Evolutionary conservation across 1,140 invertebrate species (phyloP), one percentile per base, ranked within the genome.

Genomic region (Drosophila kohkoa): DNA sequence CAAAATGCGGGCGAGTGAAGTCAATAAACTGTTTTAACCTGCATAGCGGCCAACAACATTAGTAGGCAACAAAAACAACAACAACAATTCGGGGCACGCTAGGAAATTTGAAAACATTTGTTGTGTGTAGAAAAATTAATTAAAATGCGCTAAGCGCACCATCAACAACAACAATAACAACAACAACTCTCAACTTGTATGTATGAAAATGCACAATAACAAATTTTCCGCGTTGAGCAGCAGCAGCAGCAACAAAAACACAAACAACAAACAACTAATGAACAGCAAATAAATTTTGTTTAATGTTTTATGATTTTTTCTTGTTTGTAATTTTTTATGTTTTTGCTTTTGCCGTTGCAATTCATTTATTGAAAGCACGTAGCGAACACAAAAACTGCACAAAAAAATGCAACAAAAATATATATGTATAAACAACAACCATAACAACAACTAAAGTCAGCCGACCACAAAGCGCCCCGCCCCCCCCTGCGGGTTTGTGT

Each of bases 11-110:
- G 57, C 35, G 51, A 48, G 8, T 30, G 52, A 71, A 89, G 85
- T 88, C 85, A 88, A 88, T 88, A 88, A 88, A 89, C 86, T 82
- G 83, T 81, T 81, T 85, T 89, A 89, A 81, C 85, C 85, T 79
- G 85, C 81, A 82, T 82, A 80, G 59, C 65, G 20, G 49, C 60
- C 54, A 68, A 62, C 60, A 59, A 55, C 57, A 72, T 45, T 52
- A 60, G 48, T 68, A 70, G 32, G 41, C 20, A 25, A 25, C 20
- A 25, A 25, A 25, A 77, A 30, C 32, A 64, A 51, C 72, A n/a
- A n/a, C n/a, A 85, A 58, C 68, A 68, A 38, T 52, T 71, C 46
- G 51, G 49, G 41, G 49, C 49, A 76, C 43, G 70, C 51, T 72
- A 87, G 59, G 63, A 87, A 86, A 79, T 82, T 81, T 82, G 46